phyloP scores from a whole-genome alignment of 2,797 vertebrate species.

The Margarornis squamiger region DNA sequence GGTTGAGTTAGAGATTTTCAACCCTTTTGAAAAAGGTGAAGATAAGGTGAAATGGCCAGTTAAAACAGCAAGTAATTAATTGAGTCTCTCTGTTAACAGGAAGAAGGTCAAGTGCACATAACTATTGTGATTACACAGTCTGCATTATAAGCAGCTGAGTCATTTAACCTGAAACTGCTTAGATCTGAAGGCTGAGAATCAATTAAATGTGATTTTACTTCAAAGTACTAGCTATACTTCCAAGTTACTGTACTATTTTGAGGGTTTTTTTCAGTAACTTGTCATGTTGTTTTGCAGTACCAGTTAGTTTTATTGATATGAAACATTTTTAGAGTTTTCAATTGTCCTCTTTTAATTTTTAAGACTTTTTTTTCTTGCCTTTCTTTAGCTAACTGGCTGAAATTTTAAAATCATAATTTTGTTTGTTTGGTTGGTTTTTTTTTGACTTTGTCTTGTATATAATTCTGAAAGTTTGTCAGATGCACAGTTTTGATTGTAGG shows the following conservation, averaged over 20 bases:
- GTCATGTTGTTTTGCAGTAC: not conserved
- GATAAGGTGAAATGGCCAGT: constrained; percentile 61
- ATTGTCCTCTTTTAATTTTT: not conserved
- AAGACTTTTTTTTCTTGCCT: not conserved
- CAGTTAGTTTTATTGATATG: not conserved
- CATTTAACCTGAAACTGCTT: constrained; percentile 54
- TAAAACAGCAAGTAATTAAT: constrained; percentile 79
- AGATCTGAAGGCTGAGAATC: constrained; percentile 42
- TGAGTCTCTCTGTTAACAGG: constrained; percentile 76
- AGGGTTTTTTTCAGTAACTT: not conserved
- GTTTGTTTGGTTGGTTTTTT: not conserved
- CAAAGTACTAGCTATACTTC: constrained; percentile 19
- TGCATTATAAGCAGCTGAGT: constrained; percentile 68
- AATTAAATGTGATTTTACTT: constrained; percentile 63
- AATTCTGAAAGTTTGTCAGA: not conserved
- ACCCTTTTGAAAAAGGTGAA: constrained; percentile 60
- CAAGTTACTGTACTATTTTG: not conserved
- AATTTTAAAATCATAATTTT: not conserved
- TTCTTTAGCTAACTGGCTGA: not conserved
- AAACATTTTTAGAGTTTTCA: constrained; percentile 5
- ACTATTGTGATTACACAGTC: constrained; percentile 34
- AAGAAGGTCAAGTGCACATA: constrained; percentile 72
- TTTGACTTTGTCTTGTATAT: not conserved
- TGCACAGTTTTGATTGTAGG: not conserved
- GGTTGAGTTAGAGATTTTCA: constrained; percentile 64